Evolutionary conservation across 2,888 invertebrate genomes (phyloP).

Genomic region (Ornithoptera alexandrae): DNA sequence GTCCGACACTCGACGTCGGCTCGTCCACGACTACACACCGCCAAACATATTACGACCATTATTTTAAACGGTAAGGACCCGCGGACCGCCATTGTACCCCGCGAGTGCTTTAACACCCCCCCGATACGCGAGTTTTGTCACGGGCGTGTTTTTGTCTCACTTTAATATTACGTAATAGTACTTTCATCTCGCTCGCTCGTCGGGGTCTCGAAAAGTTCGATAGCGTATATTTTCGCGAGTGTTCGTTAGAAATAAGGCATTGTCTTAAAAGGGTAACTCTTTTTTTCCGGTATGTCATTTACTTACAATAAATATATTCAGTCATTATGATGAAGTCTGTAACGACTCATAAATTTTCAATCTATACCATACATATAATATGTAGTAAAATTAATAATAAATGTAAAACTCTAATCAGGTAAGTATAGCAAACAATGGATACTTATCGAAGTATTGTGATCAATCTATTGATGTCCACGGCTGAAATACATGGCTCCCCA

Average conservation of each 20-base stretch:
- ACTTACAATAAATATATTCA: slow-evolving; percentile 31
- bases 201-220: slow-evolving; percentile 40
- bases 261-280: slow-evolving; percentile 52
- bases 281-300: slow-evolving; percentile 65
- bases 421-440: no score
- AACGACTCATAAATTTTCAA: no score
- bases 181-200: slow-evolving; percentile 49
- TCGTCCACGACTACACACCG: slow-evolving; percentile 75
- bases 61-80: slow-evolving; percentile 73
- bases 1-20: slow-evolving; percentile 80
- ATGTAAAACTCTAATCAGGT: no score
- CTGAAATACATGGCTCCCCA: no score
- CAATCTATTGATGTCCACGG: no score
- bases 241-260: slow-evolving; percentile 57
- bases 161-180: slow-evolving; percentile 64
- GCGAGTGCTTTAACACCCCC: slow-evolving; percentile 51
- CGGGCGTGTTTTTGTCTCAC: slow-evolving; percentile 52
- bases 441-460: no score
- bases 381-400: no score
- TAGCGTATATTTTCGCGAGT: slow-evolving; percentile 56
- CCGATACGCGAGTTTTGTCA: slow-evolving; percentile 45
- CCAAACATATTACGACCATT: slow-evolving; percentile 69
- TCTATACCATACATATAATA: no score
- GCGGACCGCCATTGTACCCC: slow-evolving; percentile 59
- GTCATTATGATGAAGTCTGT: not conserved